These are phyloP conservation scores for Apostichopus japonicus DNA, from an alignment of 35 echinoderm and acorn worm genomes.

Conservation along the genomic window DNA sequence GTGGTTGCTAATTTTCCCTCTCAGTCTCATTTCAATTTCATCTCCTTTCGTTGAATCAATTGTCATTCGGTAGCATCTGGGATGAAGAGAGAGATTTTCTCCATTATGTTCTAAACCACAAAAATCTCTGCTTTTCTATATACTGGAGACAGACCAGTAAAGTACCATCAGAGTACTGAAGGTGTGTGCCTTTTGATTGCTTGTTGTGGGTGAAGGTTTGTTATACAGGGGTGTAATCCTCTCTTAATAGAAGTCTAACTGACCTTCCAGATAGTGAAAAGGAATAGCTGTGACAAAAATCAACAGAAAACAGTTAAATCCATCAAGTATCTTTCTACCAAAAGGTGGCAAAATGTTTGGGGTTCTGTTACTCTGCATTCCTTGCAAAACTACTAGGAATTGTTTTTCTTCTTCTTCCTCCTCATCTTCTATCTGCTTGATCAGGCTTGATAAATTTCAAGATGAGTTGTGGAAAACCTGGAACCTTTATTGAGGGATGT, in stretches of 20 bases:
- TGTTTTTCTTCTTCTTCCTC: no score
- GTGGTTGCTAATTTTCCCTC: neutral
- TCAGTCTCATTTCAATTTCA: no score
- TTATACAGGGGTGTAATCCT: neutral
- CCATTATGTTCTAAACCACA: neutral
- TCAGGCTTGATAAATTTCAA: no score
- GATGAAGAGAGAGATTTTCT: neutral
- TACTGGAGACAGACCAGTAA: neutral
- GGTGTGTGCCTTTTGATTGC: neutral
- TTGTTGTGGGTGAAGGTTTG: neutral
- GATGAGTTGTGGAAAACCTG: no score
- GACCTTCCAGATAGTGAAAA: neutral
- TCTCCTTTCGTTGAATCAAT: neutral
- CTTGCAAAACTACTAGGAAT: no score
- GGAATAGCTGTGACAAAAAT: neutral
- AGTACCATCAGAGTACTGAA: neutral
- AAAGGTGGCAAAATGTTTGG: neutral
- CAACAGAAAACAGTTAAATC: conserved; percentile 1
- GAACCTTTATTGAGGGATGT: no score
- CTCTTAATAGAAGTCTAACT: neutral
- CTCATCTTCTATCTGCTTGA: no score
- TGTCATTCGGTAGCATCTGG: neutral
- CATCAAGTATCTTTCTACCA: neutral
- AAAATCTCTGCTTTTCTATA: neutral
- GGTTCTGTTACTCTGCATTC: no score